Evolutionary conservation across 2,797 vertebrate species (phyloP), one percentile per base, ranked within the genome.

Genomic region (Huso huso): DNA sequence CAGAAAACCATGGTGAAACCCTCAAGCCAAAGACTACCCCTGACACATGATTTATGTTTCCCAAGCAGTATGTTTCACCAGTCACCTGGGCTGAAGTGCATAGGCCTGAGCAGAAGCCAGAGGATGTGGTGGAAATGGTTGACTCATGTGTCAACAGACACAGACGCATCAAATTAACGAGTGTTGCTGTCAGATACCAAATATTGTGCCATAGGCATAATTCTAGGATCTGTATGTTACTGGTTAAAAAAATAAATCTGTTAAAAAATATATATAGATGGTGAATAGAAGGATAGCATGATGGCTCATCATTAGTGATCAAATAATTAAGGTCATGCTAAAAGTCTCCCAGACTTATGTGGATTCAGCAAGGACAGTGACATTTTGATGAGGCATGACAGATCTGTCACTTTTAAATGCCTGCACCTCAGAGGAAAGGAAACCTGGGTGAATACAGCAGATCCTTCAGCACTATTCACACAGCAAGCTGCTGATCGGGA

Each of bases 391-490:
- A n/a, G 51, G 51, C 12, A 53, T 53, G 51, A 53, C 51, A 53
- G 51, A 12, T 12, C 51, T 53, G 51, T 53, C 51, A 53, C 51
- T 53, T 12, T 53, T 12, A 8, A 67, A 73, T 75, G 68, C n/a
- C 8, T 18, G 60, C 68, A 59, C 64, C 66, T 12, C 10, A 49
- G 55, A 67, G 63, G 68, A 68, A 63, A 50, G 12, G 49, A 67
- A 61, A 63, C 70, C 66, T 68, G 70, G 70, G 67, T 69, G 65
- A 73, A 65, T 64, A 67, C 66, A 65, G 66, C 66, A 67, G 65
- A 67, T 69, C 48, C 63, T 61, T 52, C 61, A 68, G 69, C 62
- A 64, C 15, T 50, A 57, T 61, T 64, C 55, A 51, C 66, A 74
- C 55, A 62, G 67, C 68, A 70, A 65, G 62, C 71, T 71, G 70